Base-by-base conservation (phyloP, 2,888 invertebrate species). In the Amiota minor region DNA sequence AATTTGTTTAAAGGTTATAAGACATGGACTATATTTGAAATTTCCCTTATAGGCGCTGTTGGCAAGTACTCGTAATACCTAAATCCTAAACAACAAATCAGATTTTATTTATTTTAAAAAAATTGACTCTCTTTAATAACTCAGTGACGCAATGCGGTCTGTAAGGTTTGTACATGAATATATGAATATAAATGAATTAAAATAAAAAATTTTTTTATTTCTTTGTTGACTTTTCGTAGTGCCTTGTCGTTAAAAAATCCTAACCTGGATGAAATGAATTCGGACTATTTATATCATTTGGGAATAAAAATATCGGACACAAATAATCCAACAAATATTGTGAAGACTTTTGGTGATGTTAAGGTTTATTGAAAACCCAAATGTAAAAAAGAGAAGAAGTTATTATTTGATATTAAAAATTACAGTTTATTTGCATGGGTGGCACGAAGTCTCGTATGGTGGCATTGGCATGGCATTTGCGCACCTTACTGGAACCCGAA, bases 371-470 rank as follows among this genome's bases (percentile, higher is more conserved):
- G 59, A 9, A 59, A 20, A 12, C 9, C 1, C 12, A 83, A 45
- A 72, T 55, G 35, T 50, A 3, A 35, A 68, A 18, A 59, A 59
- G 6, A 2, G 2, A 45, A 12, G 12, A 10, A 50, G 10, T 10
- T 12, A 16, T 12, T 9, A 35, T 1, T 9, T 20, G 11, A 9
- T 59, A 20, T 20, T 18, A 16, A 20, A 4, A 9, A 59, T 46
- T 70, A 9, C 91, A 98, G 97, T 97, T 97, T 90, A 95, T 98
- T 6, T 97, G 97, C 88, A 95, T 97, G 94, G 98, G 98, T 10
- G 98, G 98, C 11, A 97, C 98, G 1, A 95, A 96, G 0, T 94
- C 94, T 81, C 93, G 98, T 46, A 97, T 98, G 97, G 94, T 95
- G 88, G 92, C 93, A 80, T 96, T 98, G 88, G 97, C 98, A 0